Percentiles rank a stretch among this genome's conserved stretches.
Evolutionary conservation across 2,797 vertebrate species (phyloP).

Genomic region (Pseudochirops cupreus): DNA sequence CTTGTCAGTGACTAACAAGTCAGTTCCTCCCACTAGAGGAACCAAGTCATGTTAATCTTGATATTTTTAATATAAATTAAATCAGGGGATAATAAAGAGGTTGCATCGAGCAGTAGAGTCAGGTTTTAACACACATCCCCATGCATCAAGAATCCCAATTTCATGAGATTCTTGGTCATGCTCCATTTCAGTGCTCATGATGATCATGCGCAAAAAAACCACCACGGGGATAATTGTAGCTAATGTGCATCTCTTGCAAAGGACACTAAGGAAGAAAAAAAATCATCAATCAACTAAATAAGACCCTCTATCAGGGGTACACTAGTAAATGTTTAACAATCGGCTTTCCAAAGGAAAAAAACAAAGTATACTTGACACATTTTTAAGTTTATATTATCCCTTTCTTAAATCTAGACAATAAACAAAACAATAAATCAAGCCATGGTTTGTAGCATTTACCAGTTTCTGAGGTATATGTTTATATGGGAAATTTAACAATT

Average conservation of each 20-base stretch:
- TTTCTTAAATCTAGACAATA: neutral
- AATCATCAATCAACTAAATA: neutral
- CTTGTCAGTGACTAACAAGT: neutral
- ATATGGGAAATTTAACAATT: neutral
- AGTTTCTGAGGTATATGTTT: neutral
- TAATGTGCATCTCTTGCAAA: neutral
- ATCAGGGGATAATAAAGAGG: neutral
- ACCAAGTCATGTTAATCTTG: neutral
- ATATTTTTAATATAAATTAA: neutral
- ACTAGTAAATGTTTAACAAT: neutral
- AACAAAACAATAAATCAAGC: neutral
- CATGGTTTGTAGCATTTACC: neutral
- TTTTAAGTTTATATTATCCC: neutral
- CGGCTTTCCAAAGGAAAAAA: neutral
- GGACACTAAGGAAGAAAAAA: neutral
- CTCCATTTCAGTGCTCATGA: neutral
- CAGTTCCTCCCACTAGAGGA: neutral
- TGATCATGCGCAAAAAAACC: neutral
- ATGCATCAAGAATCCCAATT: neutral
- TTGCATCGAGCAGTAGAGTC: neutral
- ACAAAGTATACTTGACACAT: neutral
- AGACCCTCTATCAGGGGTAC: neutral
- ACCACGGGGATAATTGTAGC: neutral
- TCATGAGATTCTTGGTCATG: neutral
- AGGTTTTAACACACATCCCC: neutral